Base-by-base conservation (phyloP, 1,140 invertebrate genomes). In the Coelopa frigida region DNA sequence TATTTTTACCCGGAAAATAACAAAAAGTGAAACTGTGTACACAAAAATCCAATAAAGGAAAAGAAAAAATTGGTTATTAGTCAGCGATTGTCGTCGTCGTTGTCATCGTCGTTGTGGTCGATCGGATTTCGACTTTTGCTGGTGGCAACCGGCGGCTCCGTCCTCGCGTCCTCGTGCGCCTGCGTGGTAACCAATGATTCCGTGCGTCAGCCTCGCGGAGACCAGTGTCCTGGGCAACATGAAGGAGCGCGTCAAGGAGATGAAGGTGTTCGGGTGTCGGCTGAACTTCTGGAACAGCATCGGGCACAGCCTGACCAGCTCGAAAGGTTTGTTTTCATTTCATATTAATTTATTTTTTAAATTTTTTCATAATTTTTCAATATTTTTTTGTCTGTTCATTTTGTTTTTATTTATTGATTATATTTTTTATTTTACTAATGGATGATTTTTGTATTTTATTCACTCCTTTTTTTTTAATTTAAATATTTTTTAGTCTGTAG, bases 201-300 rank as follows among this genome's bases (percentile, higher is more conserved):
- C 67, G 58, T 70, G 67, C 54, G 66, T 68, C 46, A 70, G 66
- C 58, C 54, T 70, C 46, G 62, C 67, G 50, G 67, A 70, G 62
- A 70, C 66, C 54, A 70, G 66, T 56, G 66, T 70, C 44, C 66
- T 70, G 53, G 63, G 61, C 57, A 70, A 68, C 53, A 70, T 70
- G 63, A 70, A 70, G 60, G 67, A 70, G 50, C 63, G 67, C 49
- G 66, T 69, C 44, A 70, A 68, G 57, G 67, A 70, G 56, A 70
- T 70, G 67, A 67, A 68, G 51, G 66, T 70, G 37, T 70, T 70
- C 43, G 67, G 67, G 44, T 70, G 67, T 56, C 60, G 67, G 45
- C 54, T 70, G 35, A 69, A 69, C 54, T 70, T 70, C 33, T 70
- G 67, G 67, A 65, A 69, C 54, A 63, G 61, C 55, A 65, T 67